Evolutionary conservation across 2,797 vertebrate genomes (phyloP), one percentile per base, ranked within the genome.

Genomic region (Acridotheres tristis): DNA sequence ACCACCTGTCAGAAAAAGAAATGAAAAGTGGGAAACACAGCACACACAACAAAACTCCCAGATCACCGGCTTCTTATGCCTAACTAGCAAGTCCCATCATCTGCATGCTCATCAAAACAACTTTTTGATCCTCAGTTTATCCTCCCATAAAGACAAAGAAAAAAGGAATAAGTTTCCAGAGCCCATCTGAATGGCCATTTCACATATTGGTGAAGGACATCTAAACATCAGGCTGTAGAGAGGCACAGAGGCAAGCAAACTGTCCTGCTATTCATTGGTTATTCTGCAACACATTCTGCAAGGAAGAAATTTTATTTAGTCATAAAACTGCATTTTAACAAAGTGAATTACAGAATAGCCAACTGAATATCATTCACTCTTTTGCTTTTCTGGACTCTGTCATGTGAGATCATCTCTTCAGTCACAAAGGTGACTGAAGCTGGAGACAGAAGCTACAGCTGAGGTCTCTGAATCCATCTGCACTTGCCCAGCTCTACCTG

Each of bases 1-100:
- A 98, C 97, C 61, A 99, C 98, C 99, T 99, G 96, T 32, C 94
- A 97, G 32, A 92, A 65, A 95, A 90, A 95, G 79, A 89, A 68
- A 76, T 22, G 5, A 83, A 10, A 77, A 23, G 40, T 85, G n/a
- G 40, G 74, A 79, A 72, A 87, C 43, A 72, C 12, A 95, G 76
- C 13, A 43, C 29, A 54, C 19, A 47, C 18, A 65, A 17, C 55
- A 73, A 8, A 38, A 38, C 47, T 20, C 11, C 34, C 13, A 5
- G 30, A 3, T 36, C 51, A 72, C 0, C 4, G 9, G 18, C 63
- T 84, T 23, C 47, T 90, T 71, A 57, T 63, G 13, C 36, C 32
- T 48, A 47, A 32, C 29, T 42, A 43, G 8, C 16, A 63, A 62
- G 43, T 59, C 17, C 27, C 32, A 23, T 16, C 71, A 81, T 9